These are phyloP conservation scores for Galagoides demidoff DNA, from an alignment of 2,797 vertebrate genomes.

Conservation along the genomic window DNA sequence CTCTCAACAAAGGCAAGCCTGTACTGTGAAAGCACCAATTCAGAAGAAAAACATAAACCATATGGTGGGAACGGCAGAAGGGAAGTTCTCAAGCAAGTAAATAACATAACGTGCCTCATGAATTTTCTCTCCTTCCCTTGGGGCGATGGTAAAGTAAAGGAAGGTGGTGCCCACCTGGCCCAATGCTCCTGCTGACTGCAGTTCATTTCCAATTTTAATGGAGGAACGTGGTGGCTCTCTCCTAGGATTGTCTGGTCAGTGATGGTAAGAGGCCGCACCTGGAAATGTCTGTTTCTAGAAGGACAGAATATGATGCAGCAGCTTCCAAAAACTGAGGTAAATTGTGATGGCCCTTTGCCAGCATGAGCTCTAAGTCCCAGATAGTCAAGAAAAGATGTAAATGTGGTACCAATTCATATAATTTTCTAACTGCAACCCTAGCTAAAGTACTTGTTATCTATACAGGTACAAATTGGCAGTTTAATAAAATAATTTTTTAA, in stretches of 20 bases:
- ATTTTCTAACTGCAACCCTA: conserved; percentile 21
- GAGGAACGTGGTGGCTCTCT: neutral
- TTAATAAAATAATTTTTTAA: neutral
- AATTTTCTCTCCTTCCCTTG: conserved; percentile 60
- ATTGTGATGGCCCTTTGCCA: neutral
- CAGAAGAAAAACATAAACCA: conserved; percentile 65
- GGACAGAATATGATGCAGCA: neutral
- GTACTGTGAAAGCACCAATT: conserved; percentile 56
- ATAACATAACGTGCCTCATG: conserved; percentile 50
- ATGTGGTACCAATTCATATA: neutral
- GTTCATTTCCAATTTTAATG: conserved; percentile 30
- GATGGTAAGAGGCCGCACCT: neutral
- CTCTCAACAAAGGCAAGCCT: conserved; percentile 66
- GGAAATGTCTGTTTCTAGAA: neutral
- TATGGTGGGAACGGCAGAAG: conserved; percentile 49
- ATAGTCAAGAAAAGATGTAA: conserved; percentile 7
- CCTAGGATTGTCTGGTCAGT: neutral
- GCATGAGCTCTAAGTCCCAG: neutral
- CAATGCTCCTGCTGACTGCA: neutral
- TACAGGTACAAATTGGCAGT: neutral
- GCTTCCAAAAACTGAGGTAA: conserved; percentile 21
- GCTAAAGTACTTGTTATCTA: neutral
- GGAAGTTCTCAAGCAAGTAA: conserved; percentile 64
- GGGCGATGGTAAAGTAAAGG: conserved; percentile 49
- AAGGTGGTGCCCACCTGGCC: conserved; percentile 41